These are phyloP conservation scores for Eulemur rufifrons DNA, from an alignment of 2,113 vertebrate species.

Conservation along the genomic window DNA sequence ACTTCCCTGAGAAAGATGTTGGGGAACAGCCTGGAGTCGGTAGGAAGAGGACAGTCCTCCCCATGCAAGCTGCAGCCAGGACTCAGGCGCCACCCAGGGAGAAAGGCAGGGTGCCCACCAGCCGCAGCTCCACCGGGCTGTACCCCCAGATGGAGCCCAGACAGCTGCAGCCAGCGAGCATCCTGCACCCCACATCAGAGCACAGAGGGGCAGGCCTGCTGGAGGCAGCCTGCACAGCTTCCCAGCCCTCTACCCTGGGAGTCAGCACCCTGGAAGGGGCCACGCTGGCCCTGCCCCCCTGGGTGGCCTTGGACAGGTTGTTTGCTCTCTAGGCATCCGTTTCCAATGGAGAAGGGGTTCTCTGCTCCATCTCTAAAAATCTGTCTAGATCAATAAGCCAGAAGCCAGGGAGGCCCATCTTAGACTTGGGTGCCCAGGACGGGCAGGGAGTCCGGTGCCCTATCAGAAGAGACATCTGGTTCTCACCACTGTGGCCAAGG, in stretches of 20 bases:
- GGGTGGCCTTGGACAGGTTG: not conserved
- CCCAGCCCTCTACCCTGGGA: not conserved
- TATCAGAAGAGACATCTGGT: rapidly evolving
- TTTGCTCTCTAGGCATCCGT: not conserved
- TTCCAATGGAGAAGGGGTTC: not conserved
- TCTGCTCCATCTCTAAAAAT: not conserved
- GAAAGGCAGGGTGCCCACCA: not conserved
- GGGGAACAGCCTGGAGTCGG: too few species aligned
- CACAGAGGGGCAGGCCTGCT: rapidly evolving
- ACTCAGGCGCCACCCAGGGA: not conserved
- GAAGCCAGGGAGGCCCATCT: not conserved
- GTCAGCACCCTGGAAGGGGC: not conserved
- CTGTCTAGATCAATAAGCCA: not conserved
- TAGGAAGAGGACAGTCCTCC: not conserved
- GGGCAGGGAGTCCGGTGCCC: not conserved
- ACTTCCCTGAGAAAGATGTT: not conserved
- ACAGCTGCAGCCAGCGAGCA: rapidly evolving
- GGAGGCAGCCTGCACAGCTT: rapidly evolving
- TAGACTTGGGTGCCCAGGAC: not conserved
- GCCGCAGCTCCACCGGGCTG: rapidly evolving
- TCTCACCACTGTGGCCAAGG: not conserved
- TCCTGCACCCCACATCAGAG: not conserved
- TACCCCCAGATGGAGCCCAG: not conserved
- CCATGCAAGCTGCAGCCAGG: not conserved
- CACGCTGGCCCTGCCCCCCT: too few species aligned